A percentile compares a stretch with the other conserved stretches of the same genome.
Evolutionary conservation across 2,113 vertebrate species (phyloP).

Genomic region (Limanda limanda): DNA sequence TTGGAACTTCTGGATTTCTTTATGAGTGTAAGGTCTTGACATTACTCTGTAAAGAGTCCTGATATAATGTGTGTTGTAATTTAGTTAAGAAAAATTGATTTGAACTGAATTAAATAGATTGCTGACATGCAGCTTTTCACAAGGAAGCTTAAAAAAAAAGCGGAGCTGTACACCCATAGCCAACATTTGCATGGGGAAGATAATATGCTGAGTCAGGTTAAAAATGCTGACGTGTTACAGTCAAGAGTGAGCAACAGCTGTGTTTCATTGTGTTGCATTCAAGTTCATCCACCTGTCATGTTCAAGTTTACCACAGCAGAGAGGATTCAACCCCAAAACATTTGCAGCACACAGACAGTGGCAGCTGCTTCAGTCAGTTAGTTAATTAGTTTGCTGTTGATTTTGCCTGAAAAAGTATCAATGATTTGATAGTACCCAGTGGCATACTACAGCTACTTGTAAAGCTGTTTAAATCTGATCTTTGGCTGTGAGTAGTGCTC

Average conservation of each 20-base stretch:
- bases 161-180: not conserved
- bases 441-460: not conserved
- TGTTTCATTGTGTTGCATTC: slow-evolving; percentile 16
- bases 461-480: not conserved
- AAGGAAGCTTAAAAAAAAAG: slow-evolving; percentile 1
- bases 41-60: not conserved
- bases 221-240: slow-evolving; percentile 29
- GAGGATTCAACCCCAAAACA: not conserved
- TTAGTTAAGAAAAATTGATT: not conserved
- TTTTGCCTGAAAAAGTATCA: too few relatives aligned
- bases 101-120: not conserved
- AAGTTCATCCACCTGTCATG: slow-evolving; percentile 1
- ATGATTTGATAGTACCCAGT: too few relatives aligned
- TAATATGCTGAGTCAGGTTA: slow-evolving; percentile 28
- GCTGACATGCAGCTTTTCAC: slow-evolving; percentile 23
- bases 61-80: not conserved
- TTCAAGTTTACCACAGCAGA: not conserved
- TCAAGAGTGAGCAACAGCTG: slow-evolving; percentile 38
- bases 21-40: not conserved
- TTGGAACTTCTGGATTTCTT: not conserved
- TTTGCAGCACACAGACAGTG: not conserved
- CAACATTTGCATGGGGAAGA: slow-evolving; percentile 5
- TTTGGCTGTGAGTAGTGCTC: not conserved
- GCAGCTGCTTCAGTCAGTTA: not conserved
- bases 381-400: too few relatives aligned